Base-by-base conservation (phyloP, 1,140 invertebrate species). In the Drosophila bocki region DNA sequence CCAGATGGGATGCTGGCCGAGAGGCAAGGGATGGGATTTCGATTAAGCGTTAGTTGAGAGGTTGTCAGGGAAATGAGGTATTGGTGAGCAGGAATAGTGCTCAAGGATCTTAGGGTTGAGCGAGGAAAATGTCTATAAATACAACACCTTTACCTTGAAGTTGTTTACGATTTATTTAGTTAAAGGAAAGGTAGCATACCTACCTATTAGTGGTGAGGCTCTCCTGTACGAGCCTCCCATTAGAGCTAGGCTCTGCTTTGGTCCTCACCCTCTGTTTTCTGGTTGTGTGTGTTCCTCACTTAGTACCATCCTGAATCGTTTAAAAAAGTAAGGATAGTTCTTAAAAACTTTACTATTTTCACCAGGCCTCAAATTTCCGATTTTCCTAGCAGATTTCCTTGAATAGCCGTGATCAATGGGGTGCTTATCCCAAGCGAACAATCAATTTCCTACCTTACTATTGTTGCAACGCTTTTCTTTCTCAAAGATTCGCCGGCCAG, bases 371-470 rank as follows among this genome's bases (percentile, higher is more conserved):
- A 3, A 35, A 35, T 35, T 17, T 13, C 17, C 9, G 29, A 51
- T 8, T 37, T 35, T 11, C 13, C 53, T 19, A 13, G 12, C 3
- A 19, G 22, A 29, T 61, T 45, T 15, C 32, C n/a, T 26, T 5
- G 0, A 39, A 32, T 33, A 33, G 3, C 4, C 9, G 15, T 35
- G 41, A 54, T 70, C 69, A 60, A 75, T 62, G 71, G 32, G 68
- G 15, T 44, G 37, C 53, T 51, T 63, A 75, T 75, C 74, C 39
- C 26, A 41, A 13, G 29, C 48, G 35, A 76, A 44, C 71, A 64
- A 58, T 78, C 74, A 78, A 86, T 86, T 85, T 48, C 62, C 47
- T 32, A 32, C 29, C 50, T 57, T 19, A 22, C 53, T 44, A 64
- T 51, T 64, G 51, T 48, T 64, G 53, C 32, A 13, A 12, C 32